These are phyloP conservation scores for Lycaon pictus DNA, from an alignment of 2,113 vertebrate genomes.

Conservation along the genomic window DNA sequence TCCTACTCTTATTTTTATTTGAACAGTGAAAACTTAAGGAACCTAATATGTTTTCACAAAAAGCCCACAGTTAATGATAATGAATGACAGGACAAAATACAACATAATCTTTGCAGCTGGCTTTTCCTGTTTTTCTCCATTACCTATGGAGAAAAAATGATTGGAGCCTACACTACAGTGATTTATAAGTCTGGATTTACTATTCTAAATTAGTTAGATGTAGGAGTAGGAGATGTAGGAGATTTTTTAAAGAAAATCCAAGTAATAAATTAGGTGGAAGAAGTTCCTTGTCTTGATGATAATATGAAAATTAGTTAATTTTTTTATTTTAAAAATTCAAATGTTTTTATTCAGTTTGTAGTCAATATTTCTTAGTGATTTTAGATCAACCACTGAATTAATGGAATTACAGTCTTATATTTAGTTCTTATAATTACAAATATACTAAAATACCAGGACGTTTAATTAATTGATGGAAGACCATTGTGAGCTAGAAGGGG, in stretches of 20 bases:
- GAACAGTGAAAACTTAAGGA: slow-evolving; percentile 36
- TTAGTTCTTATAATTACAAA: slow-evolving; percentile 50
- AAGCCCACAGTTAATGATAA: not conserved
- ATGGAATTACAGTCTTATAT: slow-evolving; percentile 33
- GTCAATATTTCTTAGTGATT: not conserved
- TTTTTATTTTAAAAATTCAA: slow-evolving; percentile 5
- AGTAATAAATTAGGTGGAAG: not conserved
- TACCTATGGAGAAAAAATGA: not conserved
- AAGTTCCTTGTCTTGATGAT: not conserved
- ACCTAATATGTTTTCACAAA: slow-evolving; percentile 3
- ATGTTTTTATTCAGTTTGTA: not conserved
- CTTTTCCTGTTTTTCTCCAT: slow-evolving; percentile 11
- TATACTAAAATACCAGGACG: not conserved
- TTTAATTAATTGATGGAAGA: slow-evolving; percentile 36
- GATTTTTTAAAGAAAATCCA: not conserved
- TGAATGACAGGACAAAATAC: not conserved
- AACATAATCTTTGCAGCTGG: not conserved
- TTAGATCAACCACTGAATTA: not conserved
- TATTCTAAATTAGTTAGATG: slow-evolving; percentile 43
- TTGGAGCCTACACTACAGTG: not conserved
- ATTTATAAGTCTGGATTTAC: slow-evolving; percentile 4
- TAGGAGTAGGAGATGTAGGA: not conserved
- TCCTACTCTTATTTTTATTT: slow-evolving; percentile 46
- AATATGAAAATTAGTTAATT: slow-evolving; percentile 36
- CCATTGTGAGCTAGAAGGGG: not conserved